phyloP scores from a whole-genome alignment of 1,140 invertebrate species.

The Solenopsis fugax region DNA sequence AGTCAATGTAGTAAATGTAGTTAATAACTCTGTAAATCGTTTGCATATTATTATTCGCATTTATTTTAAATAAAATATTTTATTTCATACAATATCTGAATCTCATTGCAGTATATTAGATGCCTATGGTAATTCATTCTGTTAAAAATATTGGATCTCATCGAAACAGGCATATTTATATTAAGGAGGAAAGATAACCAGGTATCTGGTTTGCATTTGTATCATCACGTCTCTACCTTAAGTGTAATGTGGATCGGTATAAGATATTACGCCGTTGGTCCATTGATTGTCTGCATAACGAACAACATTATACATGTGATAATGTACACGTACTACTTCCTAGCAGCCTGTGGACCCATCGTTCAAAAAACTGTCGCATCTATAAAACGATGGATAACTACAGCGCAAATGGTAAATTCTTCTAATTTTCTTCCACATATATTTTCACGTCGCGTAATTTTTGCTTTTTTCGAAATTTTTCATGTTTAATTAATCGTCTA shows the following conservation, averaged over 20 bases:
- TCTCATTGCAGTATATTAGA: conserved; percentile 73
- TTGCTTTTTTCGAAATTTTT: background rate
- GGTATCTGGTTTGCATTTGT: conserved; percentile 90
- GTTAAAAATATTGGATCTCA: conserved; percentile 81
- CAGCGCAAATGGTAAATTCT: conserved; percentile 77
- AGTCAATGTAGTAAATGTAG: too few species aligned
- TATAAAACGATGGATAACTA: conserved; percentile 76
- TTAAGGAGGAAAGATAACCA: conserved; percentile 90
- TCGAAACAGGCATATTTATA: conserved; percentile 88
- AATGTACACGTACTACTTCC: conserved; percentile 83
- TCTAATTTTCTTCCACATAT: background rate
- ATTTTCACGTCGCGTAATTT: background rate
- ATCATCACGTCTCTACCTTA: conserved; percentile 89
- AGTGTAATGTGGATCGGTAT: conserved; percentile 81
- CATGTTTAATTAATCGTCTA: background rate
- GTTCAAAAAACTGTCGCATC: conserved; percentile 70
- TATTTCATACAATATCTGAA: background rate
- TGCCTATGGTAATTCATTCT: conserved; percentile 82
- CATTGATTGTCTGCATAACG: background rate
- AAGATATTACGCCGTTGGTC: conserved; percentile 52
- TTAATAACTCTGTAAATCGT: too few species aligned
- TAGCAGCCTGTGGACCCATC: conserved; percentile 76
- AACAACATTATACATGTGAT: conserved; percentile 80
- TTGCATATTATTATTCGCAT: too few species aligned
- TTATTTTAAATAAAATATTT: too few species aligned